Evolutionary conservation across 2,113 vertebrate species (phyloP), one percentile per base, ranked within the genome.

Genomic region (Corythornis madagascariensis): DNA sequence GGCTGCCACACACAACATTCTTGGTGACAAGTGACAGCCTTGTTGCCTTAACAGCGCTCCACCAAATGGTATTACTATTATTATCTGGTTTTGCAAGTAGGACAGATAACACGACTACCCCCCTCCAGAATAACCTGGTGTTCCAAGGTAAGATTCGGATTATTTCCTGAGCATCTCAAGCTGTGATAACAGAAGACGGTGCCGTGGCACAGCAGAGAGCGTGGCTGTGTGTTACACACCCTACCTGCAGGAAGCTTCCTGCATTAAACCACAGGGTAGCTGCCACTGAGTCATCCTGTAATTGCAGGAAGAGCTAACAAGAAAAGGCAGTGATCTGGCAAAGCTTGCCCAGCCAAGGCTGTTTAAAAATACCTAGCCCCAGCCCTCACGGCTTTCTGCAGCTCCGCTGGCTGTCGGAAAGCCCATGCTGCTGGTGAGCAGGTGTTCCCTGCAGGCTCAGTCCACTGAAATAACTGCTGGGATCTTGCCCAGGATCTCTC

Each of bases 321-420:
- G 80, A 73, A 84, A 86, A 86, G 72, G 65, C 84, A 94, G 60
- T 0, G 1, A 69, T 80, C 81, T 21, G 56, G 45, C 83, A 80
- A 42, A 83, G 64, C 55, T 55, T 79, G 66, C 85, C 71, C 0
- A 1, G 88, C 88, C 75, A 53, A 89, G 57, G 81, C 25, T 50
- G 65, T 67, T 95, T 92, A 85, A 95, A 96, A 95, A 94, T 79
- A 79, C 65, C 86, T 90, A 45, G 7, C 50, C 47, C 31, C 64
- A 61, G 75, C 52, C 76, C 60, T 74, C 79, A 2, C 22, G 55
- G 60, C 76, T 56, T 57, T 61, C 84, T 61, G 78, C 82, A 76
- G 90, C 53, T 15, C 82, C 64, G 78, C 92, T 64, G 82, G 55
- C 26, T 79, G 76, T 48, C 10, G 3, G 91, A 69, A 88, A 79